phyloP scores from a whole-genome alignment of 2,113 vertebrate genomes.

The Plecturocebus donacophilus region DNA sequence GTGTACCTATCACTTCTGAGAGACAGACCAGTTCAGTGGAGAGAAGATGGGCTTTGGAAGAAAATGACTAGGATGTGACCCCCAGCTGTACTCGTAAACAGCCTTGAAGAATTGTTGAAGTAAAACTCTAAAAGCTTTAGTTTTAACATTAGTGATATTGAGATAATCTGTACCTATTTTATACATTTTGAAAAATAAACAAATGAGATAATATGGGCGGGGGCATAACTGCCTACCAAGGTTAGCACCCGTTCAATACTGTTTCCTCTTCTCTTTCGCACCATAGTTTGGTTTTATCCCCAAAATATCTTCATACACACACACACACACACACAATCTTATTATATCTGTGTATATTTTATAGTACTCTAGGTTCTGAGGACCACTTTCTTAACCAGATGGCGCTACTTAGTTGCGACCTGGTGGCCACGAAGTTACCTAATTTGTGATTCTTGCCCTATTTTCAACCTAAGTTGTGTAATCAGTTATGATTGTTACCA shows the following conservation, averaged over 20 bases:
- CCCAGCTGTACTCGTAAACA: background rate
- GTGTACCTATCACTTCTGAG: background rate
- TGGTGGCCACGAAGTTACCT: background rate
- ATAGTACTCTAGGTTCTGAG: no score
- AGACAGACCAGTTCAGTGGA: background rate
- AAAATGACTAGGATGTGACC: background rate
- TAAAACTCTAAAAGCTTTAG: background rate
- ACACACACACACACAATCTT: no score
- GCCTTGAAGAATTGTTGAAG: background rate
- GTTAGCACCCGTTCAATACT: background rate
- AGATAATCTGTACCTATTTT: background rate
- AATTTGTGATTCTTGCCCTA: background rate
- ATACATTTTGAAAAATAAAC: constrained; percentile 21
- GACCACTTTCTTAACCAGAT: background rate
- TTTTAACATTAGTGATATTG: background rate
- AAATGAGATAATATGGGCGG: background rate
- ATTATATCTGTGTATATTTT: no score
- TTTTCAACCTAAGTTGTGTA: background rate
- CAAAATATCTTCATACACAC: background rate
- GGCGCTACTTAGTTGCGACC: background rate
- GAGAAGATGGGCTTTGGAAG: background rate
- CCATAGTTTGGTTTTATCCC: background rate
- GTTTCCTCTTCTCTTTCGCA: background rate
- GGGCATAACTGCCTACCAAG: background rate
- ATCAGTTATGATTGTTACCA: background rate